Evolutionary conservation across 2,113 vertebrate genomes (phyloP), one percentile per base, ranked within the genome.

Genomic region (Podiceps cristatus): DNA sequence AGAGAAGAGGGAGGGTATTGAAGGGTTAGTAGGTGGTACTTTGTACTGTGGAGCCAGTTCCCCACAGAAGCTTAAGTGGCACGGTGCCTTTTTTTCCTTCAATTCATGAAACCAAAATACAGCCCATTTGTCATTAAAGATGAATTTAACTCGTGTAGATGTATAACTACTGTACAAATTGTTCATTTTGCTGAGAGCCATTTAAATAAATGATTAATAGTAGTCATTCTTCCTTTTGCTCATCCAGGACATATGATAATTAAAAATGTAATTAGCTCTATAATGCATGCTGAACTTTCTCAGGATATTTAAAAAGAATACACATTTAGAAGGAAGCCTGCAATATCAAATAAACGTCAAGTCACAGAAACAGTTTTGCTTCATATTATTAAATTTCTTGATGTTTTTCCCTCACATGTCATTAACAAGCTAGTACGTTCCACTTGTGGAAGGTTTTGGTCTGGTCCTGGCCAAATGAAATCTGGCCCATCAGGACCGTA

Each of bases 171-270:
- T 87, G 37, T 95, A 90, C 58, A 94, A 93, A 91, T 88, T 85
- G 88, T 75, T 96, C 8, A 0, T 91, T 85, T 93, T 93, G 71
- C 84, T 90, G 63, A 91, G n/a, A 94, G 25, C 66, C 29, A 59
- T 79, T 95, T 88, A 93, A 83, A 73, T 91, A 69, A 95, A 91
- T 62, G 11, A 90, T 92, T 81, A 79, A 59, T 84, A 81, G 18
- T 63, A 84, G 71, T 84, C 8, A n/a, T 75, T 86, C 22, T 78
- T 93, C 53, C 49, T 93, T 90, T 93, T 67, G 45, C 56, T 94
- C 25, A 55, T 69, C 31, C 23, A 53, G 66, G 56, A 83, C 37
- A 71, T 29, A 12, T 16, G 25, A 56, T 49, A 93, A 87, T 84
- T 93, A 91, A 89, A 92, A 89, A 42, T 29, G 56, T 94, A 92